Evolutionary conservation across 2,797 vertebrate genomes (phyloP), one percentile per base, ranked within the genome.

Genomic region (Clarias platycephalus): DNA sequence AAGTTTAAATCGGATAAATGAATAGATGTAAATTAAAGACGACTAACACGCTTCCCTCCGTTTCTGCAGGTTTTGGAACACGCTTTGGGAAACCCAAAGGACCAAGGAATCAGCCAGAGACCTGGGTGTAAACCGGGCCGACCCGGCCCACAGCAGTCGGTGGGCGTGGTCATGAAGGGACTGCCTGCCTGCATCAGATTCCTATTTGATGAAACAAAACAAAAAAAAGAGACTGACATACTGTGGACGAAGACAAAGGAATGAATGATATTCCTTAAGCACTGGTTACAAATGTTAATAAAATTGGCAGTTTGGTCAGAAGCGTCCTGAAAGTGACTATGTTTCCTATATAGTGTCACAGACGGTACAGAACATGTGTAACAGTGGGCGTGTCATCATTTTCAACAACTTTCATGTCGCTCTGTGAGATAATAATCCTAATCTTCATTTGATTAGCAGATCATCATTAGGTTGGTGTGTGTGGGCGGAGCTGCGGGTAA

Each of bases 31-130:
- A 44, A 49, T 64, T 4, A 18, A 44, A 28, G 3, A 75, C 0
- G 37, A 49, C 60, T 64, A n/a, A 18, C 26, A 76, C 57, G 10
- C 9, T 34, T 34, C 20, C 2, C 3, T 34, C 16, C 60, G 64
- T 26, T 34, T 37, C 37, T 37, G 64, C 86, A 96, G 95, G 92
- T 78, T 96, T 95, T 87, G 95, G 95, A 80, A 89, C 76, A 44
- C 95, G 95, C 53, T 94, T 95, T 66, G 88, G 90, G 4, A 95
- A 95, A 70, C 95, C 95, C 2, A 95, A 95, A 88, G 95, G 95
- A 3, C 95, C 95, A 1, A 92, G 95, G 86, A 92, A 20, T 79
- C 92, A 94, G 44, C 95, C 95, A 1, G 93, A 94, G 79, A 91
- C 90, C 5, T 96, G 95, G 95, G 80, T 93, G 34, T 89, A 74